Conservation (phyloP, 2,888 invertebrate species). For the Drosophila recens region DNA sequence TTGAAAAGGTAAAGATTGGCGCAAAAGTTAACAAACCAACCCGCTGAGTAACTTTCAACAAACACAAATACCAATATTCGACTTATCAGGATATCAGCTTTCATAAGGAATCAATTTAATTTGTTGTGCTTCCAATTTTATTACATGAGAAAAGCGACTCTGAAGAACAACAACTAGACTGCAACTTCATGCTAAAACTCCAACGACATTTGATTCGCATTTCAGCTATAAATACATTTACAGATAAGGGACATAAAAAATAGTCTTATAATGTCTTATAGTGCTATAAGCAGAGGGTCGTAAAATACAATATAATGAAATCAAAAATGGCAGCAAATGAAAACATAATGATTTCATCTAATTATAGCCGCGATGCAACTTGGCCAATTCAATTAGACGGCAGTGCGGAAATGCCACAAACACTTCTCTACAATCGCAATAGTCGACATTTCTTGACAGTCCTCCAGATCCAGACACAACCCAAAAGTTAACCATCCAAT, state of each 20-base stretch:
- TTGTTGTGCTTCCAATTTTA: conserved; percentile 59
- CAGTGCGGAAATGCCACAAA: conserved; percentile 74
- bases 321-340: conserved; percentile 66
- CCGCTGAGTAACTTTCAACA: conserved; percentile 37
- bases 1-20: not conserved
- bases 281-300: conserved; percentile 22
- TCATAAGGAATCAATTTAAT: conserved; percentile 66
- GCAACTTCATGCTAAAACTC: conserved; percentile 5
- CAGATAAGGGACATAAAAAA: conserved; percentile 53
- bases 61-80: conserved; percentile 27
- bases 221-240: conserved; percentile 4
- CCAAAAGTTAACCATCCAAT: conserved; percentile 14
- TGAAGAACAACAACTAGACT: conserved; percentile 16
- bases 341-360: conserved; percentile 76
- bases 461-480: conserved; percentile 28
- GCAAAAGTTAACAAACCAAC: conserved; percentile 3
- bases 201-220: conserved; percentile 17
- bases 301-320: conserved; percentile 74
- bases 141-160: conserved; percentile 22
- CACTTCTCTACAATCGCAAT: conserved; percentile 28
- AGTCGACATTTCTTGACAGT: conserved; percentile 48
- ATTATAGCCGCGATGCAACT: conserved; percentile 65
- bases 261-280: conserved; percentile 34
- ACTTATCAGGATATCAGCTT: conserved; percentile 8
- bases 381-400: conserved; percentile 69